phyloP scores from a whole-genome alignment of 64 coral and sea anemone species.

The Montipora capricornis region DNA sequence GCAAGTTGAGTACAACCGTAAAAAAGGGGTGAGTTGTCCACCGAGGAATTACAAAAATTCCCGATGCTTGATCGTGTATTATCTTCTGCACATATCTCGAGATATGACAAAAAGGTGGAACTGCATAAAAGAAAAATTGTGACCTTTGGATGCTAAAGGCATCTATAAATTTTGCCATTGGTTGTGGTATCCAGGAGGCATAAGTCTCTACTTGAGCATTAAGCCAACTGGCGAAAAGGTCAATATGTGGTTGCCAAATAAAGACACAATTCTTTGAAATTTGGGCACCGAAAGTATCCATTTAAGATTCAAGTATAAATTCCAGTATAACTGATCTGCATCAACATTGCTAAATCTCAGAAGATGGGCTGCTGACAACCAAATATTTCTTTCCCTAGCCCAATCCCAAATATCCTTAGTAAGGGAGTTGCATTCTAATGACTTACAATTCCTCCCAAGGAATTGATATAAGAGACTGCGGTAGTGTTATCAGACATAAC shows the following conservation, averaged over 20 bases:
- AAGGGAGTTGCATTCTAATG: conserved; percentile 63
- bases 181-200: no score
- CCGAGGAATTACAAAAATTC: no score
- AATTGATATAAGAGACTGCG: conserved; percentile 1
- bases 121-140: neutral
- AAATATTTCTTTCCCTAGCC: conserved; percentile 25
- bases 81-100: neutral
- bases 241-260: no score
- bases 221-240: no score
- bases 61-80: no score
- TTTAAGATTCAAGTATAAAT: no score
- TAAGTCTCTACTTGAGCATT: no score
- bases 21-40: no score
- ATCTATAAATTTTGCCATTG: no score
- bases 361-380: conserved; percentile 36
- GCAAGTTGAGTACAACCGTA: neutral
- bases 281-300: no score
- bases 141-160: neutral
- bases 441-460: conserved; percentile 12
- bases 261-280: no score
- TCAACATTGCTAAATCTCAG: conserved; percentile 34
- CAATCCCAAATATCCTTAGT: conserved; percentile 58
- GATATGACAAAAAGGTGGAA: neutral
- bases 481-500: conserved; percentile 32
- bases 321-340: neutral